These are phyloP conservation scores for Drosophila orosa DNA, from an alignment of 1,140 invertebrate genomes.

Conservation along the genomic window DNA sequence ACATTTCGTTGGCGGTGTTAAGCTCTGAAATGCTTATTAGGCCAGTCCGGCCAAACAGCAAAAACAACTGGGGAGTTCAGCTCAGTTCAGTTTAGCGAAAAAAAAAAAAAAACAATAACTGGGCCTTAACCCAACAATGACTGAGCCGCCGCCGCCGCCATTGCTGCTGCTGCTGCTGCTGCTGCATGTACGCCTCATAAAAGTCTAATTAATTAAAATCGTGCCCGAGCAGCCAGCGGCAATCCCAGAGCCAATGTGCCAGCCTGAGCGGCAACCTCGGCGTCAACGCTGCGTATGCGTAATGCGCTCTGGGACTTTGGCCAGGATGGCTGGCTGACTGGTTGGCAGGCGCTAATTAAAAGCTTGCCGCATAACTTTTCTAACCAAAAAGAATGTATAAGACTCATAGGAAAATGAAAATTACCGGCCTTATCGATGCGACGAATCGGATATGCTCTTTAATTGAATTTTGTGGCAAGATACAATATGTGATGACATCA, in stretches of 20 bases:
- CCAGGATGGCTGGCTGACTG: constrained; percentile 48
- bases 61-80: constrained; percentile 18
- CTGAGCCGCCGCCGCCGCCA: constrained; percentile 37
- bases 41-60: constrained; percentile 29
- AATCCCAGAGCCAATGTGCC: constrained; percentile 49
- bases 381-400: constrained; percentile 40
- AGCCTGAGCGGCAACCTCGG: constrained; percentile 29
- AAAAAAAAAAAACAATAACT: constrained; percentile 67
- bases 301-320: constrained; percentile 71
- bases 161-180: constrained; percentile 8
- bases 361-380: constrained; percentile 69
- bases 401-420: constrained; percentile 35
- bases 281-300: constrained; percentile 75
- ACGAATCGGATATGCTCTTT: constrained; percentile 33
- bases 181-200: constrained; percentile 77
- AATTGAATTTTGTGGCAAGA: constrained; percentile 11
- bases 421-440: constrained; percentile 17
- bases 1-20: constrained; percentile 61
- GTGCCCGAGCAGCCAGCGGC: constrained; percentile 68
- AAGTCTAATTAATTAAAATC: constrained; percentile 82
- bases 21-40: constrained; percentile 69
- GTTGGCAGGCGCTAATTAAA: constrained; percentile 75
- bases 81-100: constrained; percentile 1
- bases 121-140: constrained; percentile 70
- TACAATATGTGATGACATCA: constrained; percentile 4